Conservation (phyloP, 2,113 vertebrate species). For the Silurus asotus region DNA sequence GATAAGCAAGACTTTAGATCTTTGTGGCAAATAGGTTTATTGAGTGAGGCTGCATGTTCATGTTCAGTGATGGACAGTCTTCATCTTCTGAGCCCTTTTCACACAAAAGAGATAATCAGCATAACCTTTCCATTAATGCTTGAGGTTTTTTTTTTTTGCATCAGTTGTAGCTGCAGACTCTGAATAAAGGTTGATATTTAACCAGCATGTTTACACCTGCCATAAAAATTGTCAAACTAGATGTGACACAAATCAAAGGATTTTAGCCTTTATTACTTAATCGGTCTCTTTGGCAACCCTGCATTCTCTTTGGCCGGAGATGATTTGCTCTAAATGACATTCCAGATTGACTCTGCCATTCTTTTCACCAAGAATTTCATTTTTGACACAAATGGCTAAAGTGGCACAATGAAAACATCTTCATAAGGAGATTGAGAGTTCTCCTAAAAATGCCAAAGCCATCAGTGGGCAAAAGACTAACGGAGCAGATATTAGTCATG, state of each 20-base stretch:
- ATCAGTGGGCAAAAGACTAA: not conserved
- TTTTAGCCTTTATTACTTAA: not conserved
- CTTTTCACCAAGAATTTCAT: not conserved
- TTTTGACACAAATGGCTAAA: not conserved
- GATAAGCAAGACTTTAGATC: conserved; percentile 48
- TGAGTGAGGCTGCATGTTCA: conserved; percentile 26
- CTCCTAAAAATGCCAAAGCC: not conserved
- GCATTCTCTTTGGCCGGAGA: not conserved
- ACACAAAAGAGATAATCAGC: not conserved
- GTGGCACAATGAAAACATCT: not conserved
- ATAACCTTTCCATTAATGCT: too few species aligned
- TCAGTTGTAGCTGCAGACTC: not conserved
- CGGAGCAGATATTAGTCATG: not conserved
- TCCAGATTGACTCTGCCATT: not conserved
- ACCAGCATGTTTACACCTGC: not conserved
- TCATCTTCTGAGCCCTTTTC: not conserved
- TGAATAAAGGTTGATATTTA: not conserved
- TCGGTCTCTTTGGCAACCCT: not conserved
- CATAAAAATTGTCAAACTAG: not conserved
- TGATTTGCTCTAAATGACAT: not conserved
- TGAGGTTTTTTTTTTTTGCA: not conserved
- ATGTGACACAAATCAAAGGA: too few species aligned
- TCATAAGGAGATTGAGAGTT: not conserved
- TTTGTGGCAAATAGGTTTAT: conserved; percentile 46
- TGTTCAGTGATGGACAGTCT: conserved; percentile 17